Evolutionary conservation across 2,797 vertebrate genomes (phyloP), one percentile per base, ranked within the genome.

Genomic region (Lateolabrax maculatus): DNA sequence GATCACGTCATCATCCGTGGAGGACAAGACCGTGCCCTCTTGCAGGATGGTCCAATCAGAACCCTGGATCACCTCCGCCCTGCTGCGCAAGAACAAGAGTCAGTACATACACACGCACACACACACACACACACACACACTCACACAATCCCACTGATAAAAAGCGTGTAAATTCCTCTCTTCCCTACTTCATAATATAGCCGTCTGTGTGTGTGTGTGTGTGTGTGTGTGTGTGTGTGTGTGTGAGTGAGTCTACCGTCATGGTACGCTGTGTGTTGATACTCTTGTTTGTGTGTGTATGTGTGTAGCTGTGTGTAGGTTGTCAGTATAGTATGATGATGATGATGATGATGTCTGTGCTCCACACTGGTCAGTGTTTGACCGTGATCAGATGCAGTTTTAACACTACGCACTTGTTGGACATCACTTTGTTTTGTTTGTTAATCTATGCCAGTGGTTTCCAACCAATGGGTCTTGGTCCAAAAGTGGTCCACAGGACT

Each of bases 81-180:
- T 96, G 90, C 95, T 95, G 89, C 95, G 94, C 86, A 96, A 96
- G 91, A 95, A 96, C 78, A 96, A 94, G 95, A 96, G 96, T 97
- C 92, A 96, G 96, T 96, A 91, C 69, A 49, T 79, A 58, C 75
- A 66, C 64, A 64, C 60, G 81, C 75, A 80, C 49, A 80, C 37
- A 57, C 25, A 67, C 49, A 65, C 37, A 65, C 44, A 21, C 34
- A 43, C 16, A 48, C 52, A 52, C 27, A 43, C 46, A 56, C 41
- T 12, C 31, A 75, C 34, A 75, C 39, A 43, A 16, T 23, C 15
- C 3, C 48, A 65, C 16, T 15, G 13, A 55, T 61, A 25, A 56
- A 79, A 29, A 34, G 4, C 6, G 11, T 41, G 13, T 34, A 51
- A 73, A 56, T 19, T n/a, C 6, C 9, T 27, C 7, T 60, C 56